Conservation (phyloP, 2,888 invertebrate genomes). For the Ramazzottius varieornatus region DNA sequence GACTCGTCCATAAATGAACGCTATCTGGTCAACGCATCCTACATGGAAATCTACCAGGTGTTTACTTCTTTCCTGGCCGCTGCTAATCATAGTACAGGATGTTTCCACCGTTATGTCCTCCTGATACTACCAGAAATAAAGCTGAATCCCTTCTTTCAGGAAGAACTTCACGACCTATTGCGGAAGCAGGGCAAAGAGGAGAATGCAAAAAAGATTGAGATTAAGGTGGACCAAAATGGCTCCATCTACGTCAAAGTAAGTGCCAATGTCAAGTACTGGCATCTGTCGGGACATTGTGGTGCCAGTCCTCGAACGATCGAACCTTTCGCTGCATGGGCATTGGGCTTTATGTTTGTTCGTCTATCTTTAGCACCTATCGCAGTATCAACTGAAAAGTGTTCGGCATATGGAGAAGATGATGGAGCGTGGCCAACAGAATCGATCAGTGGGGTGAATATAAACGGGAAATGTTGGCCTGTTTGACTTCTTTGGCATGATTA, state of each 20-base stretch:
- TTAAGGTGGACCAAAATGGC: constrained; percentile 45
- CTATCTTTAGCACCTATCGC: background rate
- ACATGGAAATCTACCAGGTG: constrained; percentile 87
- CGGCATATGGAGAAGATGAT: constrained; percentile 78
- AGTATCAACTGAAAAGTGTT: constrained; percentile 37
- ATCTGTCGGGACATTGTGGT: too few species aligned
- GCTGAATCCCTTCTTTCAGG: constrained; percentile 25
- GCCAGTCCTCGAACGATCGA: too few species aligned
- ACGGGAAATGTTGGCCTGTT: too few species aligned
- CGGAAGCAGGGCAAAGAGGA: constrained; percentile 35
- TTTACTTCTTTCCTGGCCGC: too few species aligned
- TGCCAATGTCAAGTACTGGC: too few species aligned
- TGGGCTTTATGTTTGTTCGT: too few species aligned
- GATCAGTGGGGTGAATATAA: constrained; percentile 47
- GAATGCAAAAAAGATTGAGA: constrained; percentile 33
- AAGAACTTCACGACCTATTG: constrained; percentile 37
- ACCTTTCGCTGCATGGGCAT: too few species aligned
- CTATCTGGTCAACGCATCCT: constrained; percentile 80
- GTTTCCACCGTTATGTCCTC: too few species aligned
- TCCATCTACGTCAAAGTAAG: constrained; percentile 69
- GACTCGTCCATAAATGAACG: constrained; percentile 67
- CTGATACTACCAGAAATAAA: too few species aligned
- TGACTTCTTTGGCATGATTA: too few species aligned
- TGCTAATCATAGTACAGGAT: too few species aligned
- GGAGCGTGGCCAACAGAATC: constrained; percentile 68